Evolutionary conservation across 2,888 invertebrate species (phyloP).

Genomic region (Agrilus biguttatus): DNA sequence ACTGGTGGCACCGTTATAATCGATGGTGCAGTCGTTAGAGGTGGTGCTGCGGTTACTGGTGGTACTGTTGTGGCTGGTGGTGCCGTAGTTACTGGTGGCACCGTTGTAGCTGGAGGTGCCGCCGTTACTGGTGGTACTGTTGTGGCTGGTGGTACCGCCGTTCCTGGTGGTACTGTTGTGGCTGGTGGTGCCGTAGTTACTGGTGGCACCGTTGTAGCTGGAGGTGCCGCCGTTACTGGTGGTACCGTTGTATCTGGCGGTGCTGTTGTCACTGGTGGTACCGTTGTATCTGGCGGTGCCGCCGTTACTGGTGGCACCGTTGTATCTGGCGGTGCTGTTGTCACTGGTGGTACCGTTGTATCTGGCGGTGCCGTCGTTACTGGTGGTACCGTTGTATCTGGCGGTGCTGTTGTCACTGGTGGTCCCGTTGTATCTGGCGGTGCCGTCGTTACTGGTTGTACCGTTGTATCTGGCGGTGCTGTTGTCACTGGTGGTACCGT

Average conservation of each 20-base stretch:
- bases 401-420: background rate
- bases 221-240: background rate
- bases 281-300: background rate
- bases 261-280: background rate
- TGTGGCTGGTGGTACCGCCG: background rate
- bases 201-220: background rate
- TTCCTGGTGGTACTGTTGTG: background rate
- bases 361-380: slow-evolving; percentile 1
- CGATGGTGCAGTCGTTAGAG: too few species aligned
- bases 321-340: background rate
- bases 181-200: background rate
- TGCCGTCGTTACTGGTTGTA: background rate
- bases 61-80: too few species aligned
- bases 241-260: background rate
- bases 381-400: background rate
- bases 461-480: background rate
- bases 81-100: too few species aligned
- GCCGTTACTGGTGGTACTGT: background rate
- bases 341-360: too few species aligned
- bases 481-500: background rate
- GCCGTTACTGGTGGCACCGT: background rate
- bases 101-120: background rate
- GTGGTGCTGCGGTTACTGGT: too few species aligned
- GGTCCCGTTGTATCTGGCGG: background rate
- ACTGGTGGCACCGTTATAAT: too few species aligned